These are phyloP conservation scores for Xiphophorus hellerii DNA, from an alignment of 2,113 vertebrate species.

Conservation along the genomic window DNA sequence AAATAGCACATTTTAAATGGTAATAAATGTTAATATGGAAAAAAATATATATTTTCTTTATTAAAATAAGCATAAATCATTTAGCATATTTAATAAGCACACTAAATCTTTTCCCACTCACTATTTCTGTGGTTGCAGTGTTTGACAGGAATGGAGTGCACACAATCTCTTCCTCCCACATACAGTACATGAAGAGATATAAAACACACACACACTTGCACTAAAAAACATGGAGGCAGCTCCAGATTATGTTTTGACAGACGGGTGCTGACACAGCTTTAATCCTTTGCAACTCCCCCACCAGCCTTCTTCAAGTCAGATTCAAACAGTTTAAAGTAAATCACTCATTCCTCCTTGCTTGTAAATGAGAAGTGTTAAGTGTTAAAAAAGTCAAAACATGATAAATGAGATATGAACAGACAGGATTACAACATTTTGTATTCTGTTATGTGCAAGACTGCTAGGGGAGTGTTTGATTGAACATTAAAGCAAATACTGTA, in stretches of 20 bases:
- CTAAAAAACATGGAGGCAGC: conserved; percentile 50
- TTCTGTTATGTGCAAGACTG: conserved; percentile 60
- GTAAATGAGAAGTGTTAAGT: conserved; percentile 26
- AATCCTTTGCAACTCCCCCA: conserved; percentile 63
- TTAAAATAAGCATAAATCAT: conserved; percentile 71
- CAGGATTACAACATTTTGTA: conserved; percentile 39
- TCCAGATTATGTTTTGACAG: conserved; percentile 49
- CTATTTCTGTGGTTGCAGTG: conserved; percentile 45
- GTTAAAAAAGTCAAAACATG: conserved; percentile 13
- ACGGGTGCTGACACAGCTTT: conserved; percentile 63
- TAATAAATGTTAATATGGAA: conserved; percentile 49
- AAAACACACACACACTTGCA: conserved; percentile 35
- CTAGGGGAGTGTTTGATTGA: conserved; percentile 49
- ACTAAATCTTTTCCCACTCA: conserved; percentile 41
- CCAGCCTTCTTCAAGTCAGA: conserved; percentile 38
- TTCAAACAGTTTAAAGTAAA: conserved; percentile 38
- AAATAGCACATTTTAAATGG: conserved; percentile 22
- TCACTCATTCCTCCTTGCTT: conserved; percentile 27
- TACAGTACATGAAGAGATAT: conserved; percentile 46
- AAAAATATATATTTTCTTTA: conserved; percentile 42
- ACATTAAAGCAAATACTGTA: conserved; percentile 62
- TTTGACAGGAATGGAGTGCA: conserved; percentile 42
- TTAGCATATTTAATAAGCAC: conserved; percentile 67
- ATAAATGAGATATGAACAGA: conserved; percentile 24
- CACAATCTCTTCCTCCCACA: conserved; percentile 66